Conservation (phyloP, 2,888 invertebrate genomes). For the Pterostichus niger region DNA sequence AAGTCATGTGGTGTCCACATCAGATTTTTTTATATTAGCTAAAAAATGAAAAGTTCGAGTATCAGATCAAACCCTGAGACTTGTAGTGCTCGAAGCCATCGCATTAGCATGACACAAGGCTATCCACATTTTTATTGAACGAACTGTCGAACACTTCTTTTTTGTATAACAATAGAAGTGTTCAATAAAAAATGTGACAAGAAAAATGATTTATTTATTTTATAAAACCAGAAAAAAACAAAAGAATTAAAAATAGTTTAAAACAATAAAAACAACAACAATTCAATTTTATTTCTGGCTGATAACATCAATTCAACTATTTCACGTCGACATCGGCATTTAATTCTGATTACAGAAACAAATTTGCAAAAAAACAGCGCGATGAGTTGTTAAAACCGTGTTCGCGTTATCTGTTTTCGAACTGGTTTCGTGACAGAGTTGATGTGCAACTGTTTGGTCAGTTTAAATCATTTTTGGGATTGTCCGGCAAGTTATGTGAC, state of each 20-base stretch:
- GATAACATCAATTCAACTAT: constrained; percentile 25
- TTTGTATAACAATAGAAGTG: not conserved
- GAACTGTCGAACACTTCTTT: not conserved
- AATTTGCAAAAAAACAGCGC: constrained; percentile 29
- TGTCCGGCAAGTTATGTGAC: constrained; percentile 38
- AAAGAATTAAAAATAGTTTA: not conserved
- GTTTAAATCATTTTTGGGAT: constrained; percentile 56
- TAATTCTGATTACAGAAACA: constrained; percentile 21
- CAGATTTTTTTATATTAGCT: no score
- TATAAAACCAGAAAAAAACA: not conserved
- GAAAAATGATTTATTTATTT: not conserved
- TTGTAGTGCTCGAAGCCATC: no score
- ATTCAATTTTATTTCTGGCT: constrained; percentile 30
- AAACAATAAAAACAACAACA: constrained; percentile 23
- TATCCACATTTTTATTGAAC: no score
- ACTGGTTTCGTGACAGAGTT: constrained; percentile 34
- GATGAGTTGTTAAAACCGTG: constrained; percentile 47
- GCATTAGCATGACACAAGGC: no score
- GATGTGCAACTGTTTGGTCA: constrained; percentile 49
- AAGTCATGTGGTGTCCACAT: no score
- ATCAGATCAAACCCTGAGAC: no score
- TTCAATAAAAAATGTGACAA: not conserved
- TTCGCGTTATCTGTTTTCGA: constrained; percentile 47
- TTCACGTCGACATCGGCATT: constrained; percentile 14
- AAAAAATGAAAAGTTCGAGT: no score